Base-by-base conservation (phyloP, 2,113 vertebrate species). In the Sceloporus undulatus region DNA sequence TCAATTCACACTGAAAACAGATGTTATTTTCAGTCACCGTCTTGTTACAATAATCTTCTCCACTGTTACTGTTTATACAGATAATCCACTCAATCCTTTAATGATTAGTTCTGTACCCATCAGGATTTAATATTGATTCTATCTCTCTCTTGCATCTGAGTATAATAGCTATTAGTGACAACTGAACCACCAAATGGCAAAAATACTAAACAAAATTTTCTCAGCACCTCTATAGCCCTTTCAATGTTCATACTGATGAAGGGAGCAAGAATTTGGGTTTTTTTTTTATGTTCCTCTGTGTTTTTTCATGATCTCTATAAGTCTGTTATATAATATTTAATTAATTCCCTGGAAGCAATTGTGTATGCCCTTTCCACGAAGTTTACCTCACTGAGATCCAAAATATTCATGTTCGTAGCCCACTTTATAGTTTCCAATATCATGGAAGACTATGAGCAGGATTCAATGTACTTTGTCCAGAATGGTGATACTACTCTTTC, bases 61-160 rank as follows among this genome's bases (percentile, higher is more conserved):
- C 91, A 91, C 89, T 79, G 82, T 88, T 87, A 93, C 89, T 92
- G 90, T 95, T 94, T 95, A 88, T 89, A 88, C 88, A 93, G 85
- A 94, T 95, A 96, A 93, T 95, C 92, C 87, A 73, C 42, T 89
- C 93, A 93, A 93, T 95, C 94, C 92, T 82, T 93, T 90, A 93
- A 91, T 93, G 92, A 94, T 95, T 93, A 91, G 90, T 95, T 89
- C 92, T 90, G 91, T 93, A 95, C 90, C 74, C 92, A 93, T 82
- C 0, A 89, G 85, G 91, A 95, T 95, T 93, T 94, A 90, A 87
- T 93, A 77, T 95, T 82, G 91, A 88, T 91, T 91, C 82, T 92
- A 65, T 88, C 78, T 93, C 80, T 0, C 25, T 42, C 18, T n/a
- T 40, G 5, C 34, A 3, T 38, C 10, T 91, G 88, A 89, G 82